Evolutionary conservation across 2,888 invertebrate genomes (phyloP), one percentile per base, ranked within the genome.

Genomic region (Lacanobia oleracea): DNA sequence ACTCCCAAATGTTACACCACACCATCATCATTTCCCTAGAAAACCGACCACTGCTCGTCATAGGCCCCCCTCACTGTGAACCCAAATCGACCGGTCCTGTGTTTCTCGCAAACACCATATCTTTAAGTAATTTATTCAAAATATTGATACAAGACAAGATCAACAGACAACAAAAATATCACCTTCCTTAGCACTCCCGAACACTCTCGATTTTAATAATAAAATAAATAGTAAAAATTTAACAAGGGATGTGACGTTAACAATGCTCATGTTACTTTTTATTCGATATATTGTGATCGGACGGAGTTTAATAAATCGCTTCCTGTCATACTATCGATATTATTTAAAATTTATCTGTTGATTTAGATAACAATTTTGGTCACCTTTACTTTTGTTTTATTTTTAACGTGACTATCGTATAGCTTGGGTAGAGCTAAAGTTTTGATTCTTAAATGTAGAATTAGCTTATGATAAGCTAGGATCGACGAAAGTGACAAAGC

Each of bases 301-400:
- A 84, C 88, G 89, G 89, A 90, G 84, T 93, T 90, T 94, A 93
- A 94, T 93, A 93, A 91, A 95, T 94, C 92, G 91, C 89, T 94
- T 95, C 94, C 94, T 93, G 95, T 86, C 86, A 66, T 74, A 82
- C 82, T 89, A 91, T 90, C 79, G 89, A 92, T 91, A 89, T 88
- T 87, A 89, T 90, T 90, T 64, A 18, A 21, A 64, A 64, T 71
- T 59, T 54, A 53, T 69, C 45, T 63, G 40, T 68, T 56, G 68
- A 72, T 79, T 68, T 51, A 69, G 56, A 67, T 77, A 80, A 80
- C 16, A 54, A n/a, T 62, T 48, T 23, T 37, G 48, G 23, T 57
- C 12, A 27, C 18, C 9, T 50, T 27, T 18, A 33, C 4, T 33
- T 33, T 33, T 33, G 5, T 33, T 33, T 33, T 27, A 27, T 27